A percentile compares a stretch with the other conserved stretches of the same genome.
These are phyloP conservation scores for Apostichopus parvimensis DNA, from an alignment of 35 echinoderm and acorn worm genomes.

Conservation along the genomic window DNA sequence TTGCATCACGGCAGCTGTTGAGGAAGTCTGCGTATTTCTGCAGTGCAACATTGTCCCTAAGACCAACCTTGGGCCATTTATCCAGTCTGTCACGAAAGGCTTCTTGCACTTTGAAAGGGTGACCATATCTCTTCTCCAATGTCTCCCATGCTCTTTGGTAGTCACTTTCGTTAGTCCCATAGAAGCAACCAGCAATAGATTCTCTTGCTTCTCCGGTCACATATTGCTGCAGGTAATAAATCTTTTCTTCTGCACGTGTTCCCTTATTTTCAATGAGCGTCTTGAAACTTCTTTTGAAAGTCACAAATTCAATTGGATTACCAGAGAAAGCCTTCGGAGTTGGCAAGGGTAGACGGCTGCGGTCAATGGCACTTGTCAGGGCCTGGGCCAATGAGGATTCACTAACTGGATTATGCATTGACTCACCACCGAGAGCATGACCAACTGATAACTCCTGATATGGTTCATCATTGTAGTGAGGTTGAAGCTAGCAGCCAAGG, in stretches of 20 bases:
- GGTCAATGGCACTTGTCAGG: no score
- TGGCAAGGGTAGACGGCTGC: no score
- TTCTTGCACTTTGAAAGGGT: slow-evolving; percentile 1
- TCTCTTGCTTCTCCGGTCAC: slow-evolving; percentile 44
- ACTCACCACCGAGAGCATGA: background rate
- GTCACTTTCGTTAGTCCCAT: slow-evolving; percentile 28
- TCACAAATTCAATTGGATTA: no score
- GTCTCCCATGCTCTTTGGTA: slow-evolving; percentile 61
- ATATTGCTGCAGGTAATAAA: slow-evolving; percentile 33
- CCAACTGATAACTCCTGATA: background rate
- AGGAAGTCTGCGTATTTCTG: slow-evolving; percentile 49
- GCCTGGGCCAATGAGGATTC: no score
- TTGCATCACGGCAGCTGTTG: slow-evolving; percentile 19
- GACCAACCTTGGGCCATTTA: background rate
- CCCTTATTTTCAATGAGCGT: no score
- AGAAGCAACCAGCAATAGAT: slow-evolving; percentile 44
- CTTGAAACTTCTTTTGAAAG: no score
- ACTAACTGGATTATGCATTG: background rate
- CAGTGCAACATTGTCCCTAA: slow-evolving; percentile 27
- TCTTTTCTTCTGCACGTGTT: background rate
- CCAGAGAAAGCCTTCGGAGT: no score
- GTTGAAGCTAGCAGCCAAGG: slow-evolving; percentile 1
- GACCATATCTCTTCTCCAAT: background rate
- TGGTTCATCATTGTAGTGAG: background rate
- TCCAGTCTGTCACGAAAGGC: slow-evolving; percentile 28